phyloP scores from a whole-genome alignment of 2,113 vertebrate genomes.

The Limanda limanda region DNA sequence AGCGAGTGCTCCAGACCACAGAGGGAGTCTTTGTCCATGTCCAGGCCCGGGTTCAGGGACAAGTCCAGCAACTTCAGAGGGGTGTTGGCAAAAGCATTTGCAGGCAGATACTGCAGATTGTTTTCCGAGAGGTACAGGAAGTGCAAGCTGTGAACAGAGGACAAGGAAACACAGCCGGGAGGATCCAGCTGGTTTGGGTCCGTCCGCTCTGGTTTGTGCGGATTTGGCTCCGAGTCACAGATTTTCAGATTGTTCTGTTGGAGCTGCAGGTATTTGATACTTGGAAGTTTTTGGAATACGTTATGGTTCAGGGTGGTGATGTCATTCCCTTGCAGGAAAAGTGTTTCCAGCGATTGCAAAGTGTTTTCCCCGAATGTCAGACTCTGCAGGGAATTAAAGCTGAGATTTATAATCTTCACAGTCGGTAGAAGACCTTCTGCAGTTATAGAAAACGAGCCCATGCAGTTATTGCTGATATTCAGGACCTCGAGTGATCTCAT shows the following conservation, averaged over 20 bases:
- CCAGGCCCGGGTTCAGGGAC: slow-evolving; percentile 87
- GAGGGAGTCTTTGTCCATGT: slow-evolving; percentile 82
- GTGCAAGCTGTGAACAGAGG: slow-evolving; percentile 76
- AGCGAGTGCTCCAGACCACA: slow-evolving; percentile 88
- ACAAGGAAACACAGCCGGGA: slow-evolving; percentile 83
- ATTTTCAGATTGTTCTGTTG: slow-evolving; percentile 86
- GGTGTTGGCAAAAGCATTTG: slow-evolving; percentile 82
- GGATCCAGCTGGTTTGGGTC: slow-evolving; percentile 42
- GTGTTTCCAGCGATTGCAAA: slow-evolving; percentile 77
- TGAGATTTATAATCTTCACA: slow-evolving; percentile 86
- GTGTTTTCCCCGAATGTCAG: slow-evolving; percentile 75
- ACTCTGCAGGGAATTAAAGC: slow-evolving; percentile 85
- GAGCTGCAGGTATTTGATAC: slow-evolving; percentile 84
- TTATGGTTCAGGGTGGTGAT: slow-evolving; percentile 78
- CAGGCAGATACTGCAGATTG: slow-evolving; percentile 78
- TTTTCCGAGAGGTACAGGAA: slow-evolving; percentile 88
- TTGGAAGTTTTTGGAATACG: slow-evolving; percentile 85
- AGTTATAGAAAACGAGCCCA: slow-evolving; percentile 79
- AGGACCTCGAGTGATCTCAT: slow-evolving; percentile 86
- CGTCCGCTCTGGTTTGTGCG: slow-evolving; percentile 31
- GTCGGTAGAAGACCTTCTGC: slow-evolving; percentile 66
- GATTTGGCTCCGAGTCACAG: slow-evolving; percentile 59
- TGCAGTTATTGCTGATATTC: slow-evolving; percentile 93
- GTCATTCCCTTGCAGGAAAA: slow-evolving; percentile 86
- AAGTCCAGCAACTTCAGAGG: slow-evolving; percentile 86